Base-by-base conservation (phyloP, 1,140 invertebrate genomes). In the Phthorimaea operculella region DNA sequence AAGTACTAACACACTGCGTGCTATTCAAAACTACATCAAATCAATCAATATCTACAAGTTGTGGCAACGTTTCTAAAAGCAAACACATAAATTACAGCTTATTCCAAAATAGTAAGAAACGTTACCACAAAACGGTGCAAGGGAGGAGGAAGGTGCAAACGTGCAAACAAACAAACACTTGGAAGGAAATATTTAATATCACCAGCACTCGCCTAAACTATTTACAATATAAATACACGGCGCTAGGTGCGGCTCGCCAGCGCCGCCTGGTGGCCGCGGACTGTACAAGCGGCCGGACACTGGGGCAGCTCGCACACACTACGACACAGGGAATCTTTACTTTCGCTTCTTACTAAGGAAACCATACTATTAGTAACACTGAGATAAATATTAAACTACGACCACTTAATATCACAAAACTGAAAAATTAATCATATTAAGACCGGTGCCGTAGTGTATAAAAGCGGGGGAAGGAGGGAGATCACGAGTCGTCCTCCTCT, bases 181-280 rank as follows among this genome's bases (percentile, higher is more conserved):
- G 54, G 60, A 62, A 69, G 62, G 64, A 73, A 71, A 60, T 68
- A 66, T 80, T 83, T 79, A 80, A 79, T 81, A 73, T 72, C 73
- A 80, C 77, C 79, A 70, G 54, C 64, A 70, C 66, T 76, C 76
- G 79, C 78, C 80, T 82, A 79, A 66, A 63, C 79, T 84, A 84
- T 82, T 80, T 84, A 84, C 81, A 82, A 64, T 72, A 79, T 81
- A 81, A 76, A 83, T 81, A 83, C 70, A 45, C 56, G 54, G 57
- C 59, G 57, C 47, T 55, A 33, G 52, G 33, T 53, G 42, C 36
- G 44, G 60, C 44, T 47, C 44, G 44, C 44, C 15, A 39, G 7
- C 44, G 44, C 44, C 15, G 10, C 39, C 60, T 44, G 53, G 57
- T 8, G 55, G 49, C 54, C 66, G 66, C 70, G 66, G 60, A 70